Evolutionary conservation across 2,113 vertebrate genomes (phyloP).

Genomic region (Cercocebus atys): DNA sequence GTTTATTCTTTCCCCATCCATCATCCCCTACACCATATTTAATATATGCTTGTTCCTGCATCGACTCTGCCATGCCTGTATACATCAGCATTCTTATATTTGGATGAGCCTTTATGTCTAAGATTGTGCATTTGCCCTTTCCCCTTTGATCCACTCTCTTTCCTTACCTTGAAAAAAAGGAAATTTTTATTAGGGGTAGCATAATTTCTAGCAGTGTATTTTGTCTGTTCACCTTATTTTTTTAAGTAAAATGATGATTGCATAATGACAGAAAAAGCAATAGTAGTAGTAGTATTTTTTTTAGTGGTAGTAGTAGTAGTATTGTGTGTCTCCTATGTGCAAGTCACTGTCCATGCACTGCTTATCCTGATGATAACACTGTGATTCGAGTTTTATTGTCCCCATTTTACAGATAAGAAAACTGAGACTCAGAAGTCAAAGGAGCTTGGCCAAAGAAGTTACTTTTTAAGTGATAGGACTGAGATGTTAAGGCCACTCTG

Average conservation of each 20-base stretch:
- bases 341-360: background rate
- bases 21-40: background rate
- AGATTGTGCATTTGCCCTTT: background rate
- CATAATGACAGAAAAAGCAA: background rate
- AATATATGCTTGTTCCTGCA: background rate
- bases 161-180: conserved; percentile 14
- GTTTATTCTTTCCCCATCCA: background rate
- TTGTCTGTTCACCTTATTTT: background rate
- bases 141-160: background rate
- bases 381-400: background rate
- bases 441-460: background rate
- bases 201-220: background rate
- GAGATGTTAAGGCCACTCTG: background rate
- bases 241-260: background rate
- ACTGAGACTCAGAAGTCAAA: background rate
- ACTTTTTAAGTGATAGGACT: conserved; percentile 40
- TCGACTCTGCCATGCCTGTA: background rate
- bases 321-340: background rate
- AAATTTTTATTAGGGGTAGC: background rate
- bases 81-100: background rate
- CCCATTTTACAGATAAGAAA: conserved; percentile 21
- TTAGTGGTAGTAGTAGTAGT: background rate
- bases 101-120: background rate
- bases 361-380: background rate
- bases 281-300: no score